Percentiles rank a stretch among this genome's conserved stretches.
Evolutionary conservation across 2,113 vertebrate species (phyloP).

Genomic region (Oceanites oceanicus): DNA sequence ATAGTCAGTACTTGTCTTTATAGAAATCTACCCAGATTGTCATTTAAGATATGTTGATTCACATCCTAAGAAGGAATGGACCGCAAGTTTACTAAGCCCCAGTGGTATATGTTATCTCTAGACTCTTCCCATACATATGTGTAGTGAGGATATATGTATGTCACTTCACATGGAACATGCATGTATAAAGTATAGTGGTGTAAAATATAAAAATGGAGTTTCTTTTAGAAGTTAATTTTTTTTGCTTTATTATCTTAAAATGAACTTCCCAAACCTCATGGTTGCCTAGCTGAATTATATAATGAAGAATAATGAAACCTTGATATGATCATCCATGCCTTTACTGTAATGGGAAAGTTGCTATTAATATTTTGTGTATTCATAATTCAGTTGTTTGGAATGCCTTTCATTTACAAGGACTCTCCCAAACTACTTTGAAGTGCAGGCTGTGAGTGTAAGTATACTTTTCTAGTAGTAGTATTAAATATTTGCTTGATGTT

Average conservation of each 20-base stretch:
- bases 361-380: neutral
- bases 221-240: neutral
- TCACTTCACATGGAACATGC: neutral
- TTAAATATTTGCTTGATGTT: slow-evolving; percentile 17
- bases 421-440: neutral
- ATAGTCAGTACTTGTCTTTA: neutral
- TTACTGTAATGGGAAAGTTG: neutral
- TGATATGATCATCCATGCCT: neutral
- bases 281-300: neutral
- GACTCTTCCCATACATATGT: neutral
- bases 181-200: neutral
- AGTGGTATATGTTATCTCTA: neutral
- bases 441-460: neutral
- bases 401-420: neutral
- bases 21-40: neutral
- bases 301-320: neutral
- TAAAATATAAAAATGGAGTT: neutral
- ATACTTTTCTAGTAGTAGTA: neutral
- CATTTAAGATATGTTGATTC: neutral
- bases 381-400: slow-evolving; percentile 7
- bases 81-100: neutral
- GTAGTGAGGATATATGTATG: neutral
- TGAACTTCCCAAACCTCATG: neutral
- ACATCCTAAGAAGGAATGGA: neutral
- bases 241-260: neutral